These are phyloP conservation scores for Bilobella aurantiaca DNA, from an alignment of 1,140 invertebrate genomes.

Conservation along the genomic window DNA sequence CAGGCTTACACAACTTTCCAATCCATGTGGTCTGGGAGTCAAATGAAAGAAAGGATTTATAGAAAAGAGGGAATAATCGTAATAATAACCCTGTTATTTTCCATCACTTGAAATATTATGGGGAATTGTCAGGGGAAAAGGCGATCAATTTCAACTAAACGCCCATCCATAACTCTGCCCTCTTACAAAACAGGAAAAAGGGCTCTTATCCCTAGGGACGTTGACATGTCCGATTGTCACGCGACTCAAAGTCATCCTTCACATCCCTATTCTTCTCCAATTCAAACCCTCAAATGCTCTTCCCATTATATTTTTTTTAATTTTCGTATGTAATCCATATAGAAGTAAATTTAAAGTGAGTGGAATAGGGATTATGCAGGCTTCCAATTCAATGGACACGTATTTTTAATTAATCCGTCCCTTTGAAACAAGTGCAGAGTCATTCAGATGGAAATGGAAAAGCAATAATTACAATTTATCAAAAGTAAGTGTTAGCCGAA, in stretches of 20 bases:
- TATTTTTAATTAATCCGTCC: too few relatives aligned
- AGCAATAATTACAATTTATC: too few relatives aligned
- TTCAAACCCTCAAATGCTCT: too few relatives aligned
- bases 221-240: background rate
- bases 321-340: too few relatives aligned
- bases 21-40: background rate
- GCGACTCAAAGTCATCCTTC: background rate
- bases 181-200: background rate
- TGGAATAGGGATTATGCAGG: too few relatives aligned
- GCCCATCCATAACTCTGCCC: background rate
- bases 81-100: conserved; percentile 5
- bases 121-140: background rate
- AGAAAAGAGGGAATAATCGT: background rate
- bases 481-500: too few relatives aligned
- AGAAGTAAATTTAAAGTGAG: too few relatives aligned
- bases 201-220: background rate
- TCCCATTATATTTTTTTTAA: too few relatives aligned
- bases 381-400: too few relatives aligned
- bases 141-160: background rate
- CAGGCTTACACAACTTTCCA: background rate
- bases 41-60: background rate
- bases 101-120: background rate
- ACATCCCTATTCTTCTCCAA: background rate
- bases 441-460: too few relatives aligned
- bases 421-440: too few relatives aligned